These are phyloP conservation scores for Gari tellinella DNA, from an alignment of 2,888 invertebrate genomes.

Conservation along the genomic window DNA sequence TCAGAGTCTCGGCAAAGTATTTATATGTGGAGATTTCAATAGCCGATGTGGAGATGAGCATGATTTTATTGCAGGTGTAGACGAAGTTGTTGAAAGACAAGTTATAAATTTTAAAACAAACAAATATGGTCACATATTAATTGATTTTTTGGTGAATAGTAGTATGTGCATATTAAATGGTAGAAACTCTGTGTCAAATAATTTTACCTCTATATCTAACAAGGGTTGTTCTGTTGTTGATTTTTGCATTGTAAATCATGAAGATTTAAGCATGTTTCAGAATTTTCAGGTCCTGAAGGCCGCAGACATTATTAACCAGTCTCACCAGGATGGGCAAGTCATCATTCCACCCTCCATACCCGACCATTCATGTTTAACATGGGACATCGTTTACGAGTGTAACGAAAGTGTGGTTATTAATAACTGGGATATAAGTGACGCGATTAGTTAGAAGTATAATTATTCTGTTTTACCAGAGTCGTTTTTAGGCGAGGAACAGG, in stretches of 20 bases:
- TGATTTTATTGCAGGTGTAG: constrained; percentile 39
- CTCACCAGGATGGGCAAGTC: neutral
- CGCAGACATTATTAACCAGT: constrained; percentile 8
- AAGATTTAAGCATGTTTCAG: constrained; percentile 12
- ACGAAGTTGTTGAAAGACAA: constrained; percentile 16
- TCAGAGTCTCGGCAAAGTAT: constrained; percentile 14
- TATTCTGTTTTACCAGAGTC: neutral
- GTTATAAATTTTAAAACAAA: constrained; percentile 36
- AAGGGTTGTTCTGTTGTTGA: constrained; percentile 34
- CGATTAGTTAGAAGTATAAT: constrained; percentile 19
- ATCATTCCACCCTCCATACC: neutral
- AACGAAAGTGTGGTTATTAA: neutral
- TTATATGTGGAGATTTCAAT: constrained; percentile 42
- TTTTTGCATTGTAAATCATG: constrained; percentile 32
- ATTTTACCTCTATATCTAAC: constrained; percentile 32
- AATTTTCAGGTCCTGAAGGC: constrained; percentile 13
- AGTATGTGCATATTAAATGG: constrained; percentile 42
- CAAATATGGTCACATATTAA: constrained; percentile 27
- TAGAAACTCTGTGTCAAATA: constrained; percentile 17
- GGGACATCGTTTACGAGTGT: constrained; percentile 6
- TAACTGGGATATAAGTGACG: neutral
- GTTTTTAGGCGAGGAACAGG: neutral
- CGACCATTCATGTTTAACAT: constrained; percentile 16
- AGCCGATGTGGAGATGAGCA: constrained; percentile 21
- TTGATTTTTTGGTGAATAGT: constrained; percentile 20